Percentiles rank a stretch among this genome's conserved stretches.
Conservation (phyloP, 2,888 invertebrate species). For the Philopedon plagiatum region DNA sequence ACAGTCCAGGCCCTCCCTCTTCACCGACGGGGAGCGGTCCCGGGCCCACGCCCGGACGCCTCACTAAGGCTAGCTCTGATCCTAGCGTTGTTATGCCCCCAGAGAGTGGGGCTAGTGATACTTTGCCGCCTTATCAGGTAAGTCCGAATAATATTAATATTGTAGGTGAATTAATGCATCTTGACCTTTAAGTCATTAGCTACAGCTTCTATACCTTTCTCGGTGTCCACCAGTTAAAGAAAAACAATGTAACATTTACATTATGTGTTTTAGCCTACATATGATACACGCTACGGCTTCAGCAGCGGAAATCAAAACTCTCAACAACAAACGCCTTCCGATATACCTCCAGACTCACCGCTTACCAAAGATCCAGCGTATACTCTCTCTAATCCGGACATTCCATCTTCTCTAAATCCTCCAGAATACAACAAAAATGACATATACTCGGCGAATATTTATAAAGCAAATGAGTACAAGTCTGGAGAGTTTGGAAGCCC, state of each 20-base stretch:
- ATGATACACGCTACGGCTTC: constrained; percentile 67
- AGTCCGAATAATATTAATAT: constrained; percentile 63
- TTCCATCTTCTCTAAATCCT: constrained; percentile 59
- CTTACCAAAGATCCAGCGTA: constrained; percentile 63
- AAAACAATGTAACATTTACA: constrained; percentile 9
- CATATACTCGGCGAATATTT: constrained; percentile 55
- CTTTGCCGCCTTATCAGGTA: constrained; percentile 91
- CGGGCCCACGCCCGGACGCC: constrained; percentile 64
- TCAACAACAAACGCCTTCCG: constrained; percentile 55
- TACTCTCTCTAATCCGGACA: constrained; percentile 63
- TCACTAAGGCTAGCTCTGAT: constrained; percentile 90
- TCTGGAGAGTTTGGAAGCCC: constrained; percentile 54
- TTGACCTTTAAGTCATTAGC: too few species aligned
- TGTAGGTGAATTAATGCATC: too few species aligned
- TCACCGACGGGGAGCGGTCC: constrained; percentile 70
- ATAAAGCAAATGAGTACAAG: constrained; percentile 54
- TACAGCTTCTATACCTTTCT: too few species aligned
- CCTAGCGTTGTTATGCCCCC: constrained; percentile 96
- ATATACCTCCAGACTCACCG: constrained; percentile 57
- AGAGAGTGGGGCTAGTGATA: constrained; percentile 77
- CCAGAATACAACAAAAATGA: constrained; percentile 56
- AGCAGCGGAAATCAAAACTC: constrained; percentile 55
- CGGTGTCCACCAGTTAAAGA: too few species aligned
- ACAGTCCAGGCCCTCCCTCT: constrained; percentile 81
- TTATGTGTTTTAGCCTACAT: constrained; percentile 65